Evolutionary conservation across 2,797 vertebrate genomes (phyloP).

Genomic region (Euphonia xanthogaster): DNA sequence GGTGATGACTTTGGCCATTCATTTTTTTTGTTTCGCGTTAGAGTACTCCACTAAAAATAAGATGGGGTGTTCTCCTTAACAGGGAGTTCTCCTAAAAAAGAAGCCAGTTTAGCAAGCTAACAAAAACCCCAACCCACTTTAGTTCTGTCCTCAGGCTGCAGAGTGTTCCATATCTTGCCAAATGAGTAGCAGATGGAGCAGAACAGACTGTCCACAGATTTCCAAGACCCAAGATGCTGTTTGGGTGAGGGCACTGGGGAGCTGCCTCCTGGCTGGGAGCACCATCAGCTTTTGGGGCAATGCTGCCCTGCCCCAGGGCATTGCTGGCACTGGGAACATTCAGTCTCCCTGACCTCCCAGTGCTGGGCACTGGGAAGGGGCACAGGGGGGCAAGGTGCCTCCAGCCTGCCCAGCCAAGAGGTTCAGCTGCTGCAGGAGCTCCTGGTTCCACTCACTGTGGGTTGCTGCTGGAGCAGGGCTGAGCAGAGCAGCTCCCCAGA

Average conservation of each 20-base stretch:
- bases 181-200: conserved; percentile 29
- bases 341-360: background rate
- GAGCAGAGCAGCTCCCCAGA: background rate
- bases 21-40: background rate
- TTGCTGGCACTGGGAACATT: background rate
- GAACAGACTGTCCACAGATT: background rate
- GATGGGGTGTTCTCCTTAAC: background rate
- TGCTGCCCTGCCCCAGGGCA: background rate
- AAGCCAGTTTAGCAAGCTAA: background rate
- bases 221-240: background rate
- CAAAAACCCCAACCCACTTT: background rate
- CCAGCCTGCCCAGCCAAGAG: background rate
- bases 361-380: background rate
- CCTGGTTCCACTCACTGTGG: background rate
- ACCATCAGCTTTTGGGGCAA: background rate
- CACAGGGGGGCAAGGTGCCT: background rate
- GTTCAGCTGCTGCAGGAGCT: background rate
- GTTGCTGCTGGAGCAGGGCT: background rate
- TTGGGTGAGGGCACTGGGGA: background rate
- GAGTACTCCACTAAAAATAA: background rate
- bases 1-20: background rate
- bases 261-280: background rate
- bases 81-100: background rate
- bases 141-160: background rate
- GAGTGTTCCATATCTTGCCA: background rate